Evolutionary conservation across 2,113 vertebrate genomes (phyloP).

Genomic region (Glaucomys volans): DNA sequence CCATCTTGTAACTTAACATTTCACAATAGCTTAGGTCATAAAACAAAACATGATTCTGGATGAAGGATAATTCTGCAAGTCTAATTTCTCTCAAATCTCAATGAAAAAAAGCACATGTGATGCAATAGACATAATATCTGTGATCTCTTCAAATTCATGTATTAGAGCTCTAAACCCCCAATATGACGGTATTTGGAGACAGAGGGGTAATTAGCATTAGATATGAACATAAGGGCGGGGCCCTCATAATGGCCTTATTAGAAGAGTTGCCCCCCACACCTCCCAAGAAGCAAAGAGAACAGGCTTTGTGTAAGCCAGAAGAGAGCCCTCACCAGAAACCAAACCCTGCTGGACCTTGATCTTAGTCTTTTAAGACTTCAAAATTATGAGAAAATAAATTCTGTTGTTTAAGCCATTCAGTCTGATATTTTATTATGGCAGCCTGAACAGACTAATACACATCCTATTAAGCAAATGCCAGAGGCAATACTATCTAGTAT

Average conservation of each 20-base stretch:
- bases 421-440: background rate
- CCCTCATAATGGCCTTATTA: background rate
- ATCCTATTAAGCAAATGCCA: constrained; percentile 17
- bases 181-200: background rate
- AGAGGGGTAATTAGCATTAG: background rate
- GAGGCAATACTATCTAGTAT: background rate
- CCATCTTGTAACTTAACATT: background rate
- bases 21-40: constrained; percentile 4
- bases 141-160: background rate
- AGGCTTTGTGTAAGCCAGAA: background rate
- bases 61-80: constrained; percentile 39
- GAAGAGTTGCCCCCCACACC: background rate
- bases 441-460: background rate
- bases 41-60: constrained; percentile 21
- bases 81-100: constrained; percentile 50
- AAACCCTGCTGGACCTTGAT: background rate
- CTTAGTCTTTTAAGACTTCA: background rate
- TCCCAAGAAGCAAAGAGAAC: background rate
- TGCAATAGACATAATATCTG: constrained; percentile 12
- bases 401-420: background rate
- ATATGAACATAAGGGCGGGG: background rate
- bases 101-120: background rate
- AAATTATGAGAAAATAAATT: background rate
- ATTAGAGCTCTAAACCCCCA: background rate
- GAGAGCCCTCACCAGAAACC: background rate